phyloP scores from a whole-genome alignment of 2,113 vertebrate genomes.

The Anhinga rufa region DNA sequence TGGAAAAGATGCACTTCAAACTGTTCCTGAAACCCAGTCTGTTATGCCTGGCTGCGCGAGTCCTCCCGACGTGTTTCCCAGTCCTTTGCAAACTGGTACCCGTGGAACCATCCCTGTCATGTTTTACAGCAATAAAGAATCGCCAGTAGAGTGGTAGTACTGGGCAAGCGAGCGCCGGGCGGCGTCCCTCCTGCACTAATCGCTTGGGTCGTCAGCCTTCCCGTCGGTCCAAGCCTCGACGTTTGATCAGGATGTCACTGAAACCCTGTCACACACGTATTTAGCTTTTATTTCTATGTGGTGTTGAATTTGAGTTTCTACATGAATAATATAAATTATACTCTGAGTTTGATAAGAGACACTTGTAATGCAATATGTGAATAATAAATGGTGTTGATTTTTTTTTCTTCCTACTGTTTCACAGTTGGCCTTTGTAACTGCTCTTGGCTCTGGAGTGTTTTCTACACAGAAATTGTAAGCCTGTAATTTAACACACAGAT shows the following conservation, averaged over 20 bases:
- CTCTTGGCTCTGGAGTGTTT: constrained; percentile 54
- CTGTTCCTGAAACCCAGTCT: not conserved
- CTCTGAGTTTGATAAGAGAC: constrained; percentile 59
- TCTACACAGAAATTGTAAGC: not conserved
- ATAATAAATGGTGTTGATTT: constrained; percentile 75
- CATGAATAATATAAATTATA: constrained; percentile 71
- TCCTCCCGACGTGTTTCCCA: not conserved
- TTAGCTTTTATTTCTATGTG: constrained; percentile 51
- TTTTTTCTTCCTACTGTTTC: constrained; percentile 72
- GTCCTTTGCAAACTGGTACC: constrained; percentile 36
- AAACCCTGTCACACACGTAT: constrained; percentile 57
- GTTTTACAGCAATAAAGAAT: constrained; percentile 72
- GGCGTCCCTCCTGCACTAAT: constrained; percentile 50
- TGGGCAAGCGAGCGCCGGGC: constrained; percentile 31
- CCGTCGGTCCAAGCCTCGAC: not conserved
- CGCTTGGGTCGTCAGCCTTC: not conserved
- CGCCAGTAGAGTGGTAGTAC: not conserved
- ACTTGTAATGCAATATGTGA: constrained; percentile 77
- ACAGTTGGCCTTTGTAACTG: constrained; percentile 76
- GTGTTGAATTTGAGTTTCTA: constrained; percentile 67
- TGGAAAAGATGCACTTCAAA: not conserved
- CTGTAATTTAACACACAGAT: not conserved
- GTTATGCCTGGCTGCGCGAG: not conserved
- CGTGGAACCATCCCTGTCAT: constrained; percentile 37
- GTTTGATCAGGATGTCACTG: constrained; percentile 37